Evolutionary conservation across 2,888 invertebrate species (phyloP).

Genomic region (Eupithecia subumbrata): DNA sequence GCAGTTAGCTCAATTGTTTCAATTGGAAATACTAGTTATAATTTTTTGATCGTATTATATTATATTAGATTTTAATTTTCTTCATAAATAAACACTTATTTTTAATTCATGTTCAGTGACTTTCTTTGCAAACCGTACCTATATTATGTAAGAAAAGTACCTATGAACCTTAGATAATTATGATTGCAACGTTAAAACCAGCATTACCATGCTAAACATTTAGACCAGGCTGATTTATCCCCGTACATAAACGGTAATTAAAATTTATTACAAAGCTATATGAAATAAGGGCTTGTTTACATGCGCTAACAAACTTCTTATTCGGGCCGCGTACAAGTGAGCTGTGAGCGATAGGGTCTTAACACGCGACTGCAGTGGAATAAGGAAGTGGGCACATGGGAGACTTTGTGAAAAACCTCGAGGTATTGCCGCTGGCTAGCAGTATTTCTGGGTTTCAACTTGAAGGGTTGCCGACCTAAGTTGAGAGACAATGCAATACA

Average conservation of each 20-base stretch:
- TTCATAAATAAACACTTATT: too few relatives aligned
- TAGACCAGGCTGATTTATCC: constrained; percentile 31
- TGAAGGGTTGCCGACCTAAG: neutral
- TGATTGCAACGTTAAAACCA: constrained; percentile 8
- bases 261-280: constrained; percentile 36
- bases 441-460: neutral
- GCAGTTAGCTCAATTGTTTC: too few relatives aligned
- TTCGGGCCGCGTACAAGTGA: constrained; percentile 37
- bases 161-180: neutral
- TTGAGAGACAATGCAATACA: neutral
- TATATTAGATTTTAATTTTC: too few relatives aligned
- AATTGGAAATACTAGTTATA: too few relatives aligned
- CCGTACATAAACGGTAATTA: constrained; percentile 29
- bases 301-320: constrained; percentile 49
- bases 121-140: neutral
- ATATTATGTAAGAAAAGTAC: neutral
- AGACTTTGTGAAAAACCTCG: neutral
- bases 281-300: constrained; percentile 43
- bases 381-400: constrained; percentile 20
- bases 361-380: constrained; percentile 53
- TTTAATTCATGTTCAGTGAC: neutral
- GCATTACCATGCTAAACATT: constrained; percentile 24
- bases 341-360: constrained; percentile 46
- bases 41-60: too few relatives aligned
- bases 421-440: neutral